A percentile compares a stretch with the other conserved stretches of the same genome.
These are phyloP conservation scores for Grantiella picta DNA, from an alignment of 2,113 vertebrate genomes.

Conservation along the genomic window DNA sequence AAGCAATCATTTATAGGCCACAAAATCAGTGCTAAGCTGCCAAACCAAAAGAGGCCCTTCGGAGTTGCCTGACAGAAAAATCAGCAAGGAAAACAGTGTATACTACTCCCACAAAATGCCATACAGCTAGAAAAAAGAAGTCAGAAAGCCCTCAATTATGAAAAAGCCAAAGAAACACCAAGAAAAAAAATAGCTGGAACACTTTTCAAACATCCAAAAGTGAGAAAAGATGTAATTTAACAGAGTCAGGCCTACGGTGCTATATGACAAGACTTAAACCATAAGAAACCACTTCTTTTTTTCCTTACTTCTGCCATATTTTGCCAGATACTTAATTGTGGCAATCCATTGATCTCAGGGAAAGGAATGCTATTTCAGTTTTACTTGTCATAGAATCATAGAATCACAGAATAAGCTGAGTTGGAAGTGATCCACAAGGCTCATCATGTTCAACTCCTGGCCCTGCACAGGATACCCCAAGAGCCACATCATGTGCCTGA, in stretches of 20 bases:
- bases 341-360: neutral
- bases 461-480: neutral
- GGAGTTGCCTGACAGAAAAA: slow-evolving; percentile 58
- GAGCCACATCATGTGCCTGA: no score
- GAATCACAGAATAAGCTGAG: neutral
- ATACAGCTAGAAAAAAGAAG: slow-evolving; percentile 33
- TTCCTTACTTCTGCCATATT: neutral
- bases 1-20: slow-evolving; percentile 8
- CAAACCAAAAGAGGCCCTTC: slow-evolving; percentile 40
- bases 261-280: neutral
- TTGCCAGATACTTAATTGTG: neutral
- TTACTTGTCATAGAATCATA: neutral
- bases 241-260: neutral
- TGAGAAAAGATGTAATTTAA: neutral
- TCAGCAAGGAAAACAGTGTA: slow-evolving; percentile 40
- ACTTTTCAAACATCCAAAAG: neutral
- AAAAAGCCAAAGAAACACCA: slow-evolving; percentile 55
- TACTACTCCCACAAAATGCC: slow-evolving; percentile 16
- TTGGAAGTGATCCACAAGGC: neutral
- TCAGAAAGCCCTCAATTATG: slow-evolving; percentile 22
- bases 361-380: neutral
- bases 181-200: slow-evolving; percentile 34
- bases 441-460: neutral
- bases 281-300: neutral
- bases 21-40: slow-evolving; percentile 48